Base-by-base conservation (phyloP, 2,888 invertebrate genomes). In the Sphecodes monilicornis region DNA sequence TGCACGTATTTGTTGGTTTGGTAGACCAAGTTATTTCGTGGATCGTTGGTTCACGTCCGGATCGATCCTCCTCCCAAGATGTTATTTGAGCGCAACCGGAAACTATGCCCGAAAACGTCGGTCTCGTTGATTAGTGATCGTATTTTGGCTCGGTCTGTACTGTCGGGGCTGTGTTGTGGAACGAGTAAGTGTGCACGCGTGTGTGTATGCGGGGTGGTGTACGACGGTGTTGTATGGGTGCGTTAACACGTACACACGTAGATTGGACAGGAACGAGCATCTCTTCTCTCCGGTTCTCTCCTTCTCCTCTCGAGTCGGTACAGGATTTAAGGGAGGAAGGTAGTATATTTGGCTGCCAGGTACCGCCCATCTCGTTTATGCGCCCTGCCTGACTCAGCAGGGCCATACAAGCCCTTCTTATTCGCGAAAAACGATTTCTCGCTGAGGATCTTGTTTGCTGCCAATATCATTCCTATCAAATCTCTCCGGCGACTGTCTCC, bases 321-420 rank as follows among this genome's bases (percentile, higher is more conserved):
- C 80, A 87, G 89, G 90, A 91, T 93, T 93, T 92, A 92, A 92
- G 91, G 93, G 91, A 91, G 89, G 89, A 93, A 90, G 91, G 90
- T 90, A 91, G 92, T 93, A 92, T 93, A 92, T 93, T 91, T 88
- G 86, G 90, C 88, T 91, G 91, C 86, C 90, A 91, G 91, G 91
- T 90, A 92, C 92, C 93, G 93, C 93, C 93, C 93, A 93, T 92
- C 93, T 93, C 93, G 93, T 93, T 93, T 93, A 92, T 91, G 92
- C 91, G 90, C 89, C 89, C 92, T 88, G 91, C 85, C 92, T 92
- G 92, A 93, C 90, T 93, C 93, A 93, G 92, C 92, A 84, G 90
- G 76, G 74, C 85, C 85, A 85, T 90, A 91, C 89, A 91, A 91
- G 90, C 88, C 78, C 88, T 87, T 89, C 90, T 85, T 90, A 90